These are phyloP conservation scores for Drosophila tripunctata DNA, from an alignment of 2,888 invertebrate species.

Conservation along the genomic window DNA sequence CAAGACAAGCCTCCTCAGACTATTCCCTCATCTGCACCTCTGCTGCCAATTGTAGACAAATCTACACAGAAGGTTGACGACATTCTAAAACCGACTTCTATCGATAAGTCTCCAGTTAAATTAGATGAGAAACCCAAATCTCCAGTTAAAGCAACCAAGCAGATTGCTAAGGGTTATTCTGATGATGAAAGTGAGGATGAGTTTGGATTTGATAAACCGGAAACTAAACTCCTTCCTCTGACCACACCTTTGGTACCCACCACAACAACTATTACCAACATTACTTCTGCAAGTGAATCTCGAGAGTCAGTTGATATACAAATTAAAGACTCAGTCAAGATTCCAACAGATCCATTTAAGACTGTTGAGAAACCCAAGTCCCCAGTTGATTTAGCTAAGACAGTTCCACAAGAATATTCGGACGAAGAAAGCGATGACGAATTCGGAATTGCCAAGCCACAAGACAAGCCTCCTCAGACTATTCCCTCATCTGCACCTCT, in stretches of 20 bases:
- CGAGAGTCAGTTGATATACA: neutral
- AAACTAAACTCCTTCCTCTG: neutral
- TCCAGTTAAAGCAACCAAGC: neutral
- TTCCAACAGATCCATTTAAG: neutral
- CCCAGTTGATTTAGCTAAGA: neutral
- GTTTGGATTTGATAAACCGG: constrained; percentile 1
- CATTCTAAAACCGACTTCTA: neutral
- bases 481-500: neutral
- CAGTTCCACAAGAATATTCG: neutral
- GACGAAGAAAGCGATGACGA: constrained; percentile 20
- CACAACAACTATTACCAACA: neutral
- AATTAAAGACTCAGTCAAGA: neutral
- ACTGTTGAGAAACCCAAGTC: neutral
- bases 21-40: neutral
- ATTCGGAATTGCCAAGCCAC: constrained; percentile 1
- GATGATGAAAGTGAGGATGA: constrained; percentile 21
- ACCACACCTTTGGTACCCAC: neutral
- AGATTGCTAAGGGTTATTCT: neutral
- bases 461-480: neutral
- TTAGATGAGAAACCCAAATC: constrained; percentile 25
- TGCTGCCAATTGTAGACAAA: constrained; percentile 3
- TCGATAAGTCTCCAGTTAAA: no score
- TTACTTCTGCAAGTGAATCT: neutral
- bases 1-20: neutral
- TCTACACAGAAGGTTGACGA: neutral